A percentile compares a stretch with the other conserved stretches of the same genome.
phyloP scores from a whole-genome alignment of 2,888 invertebrate genomes.

The Entomobrya multifasciata region DNA sequence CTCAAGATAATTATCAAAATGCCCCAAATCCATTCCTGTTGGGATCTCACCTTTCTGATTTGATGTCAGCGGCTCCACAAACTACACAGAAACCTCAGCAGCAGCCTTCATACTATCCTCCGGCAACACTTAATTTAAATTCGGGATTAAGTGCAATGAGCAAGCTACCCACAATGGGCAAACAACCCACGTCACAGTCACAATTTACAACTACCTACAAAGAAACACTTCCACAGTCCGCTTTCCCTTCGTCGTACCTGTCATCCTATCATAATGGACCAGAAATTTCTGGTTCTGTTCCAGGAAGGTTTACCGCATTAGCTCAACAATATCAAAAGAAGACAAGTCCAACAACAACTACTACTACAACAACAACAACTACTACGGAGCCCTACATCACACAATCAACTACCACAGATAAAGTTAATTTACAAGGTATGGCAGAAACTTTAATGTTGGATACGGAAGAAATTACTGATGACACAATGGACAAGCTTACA shows the following conservation, averaged over 20 bases:
- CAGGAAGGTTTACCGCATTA: slow-evolving; percentile 48
- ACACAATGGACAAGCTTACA: slow-evolving; percentile 61
- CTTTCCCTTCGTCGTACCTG: not conserved
- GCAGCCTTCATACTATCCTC: slow-evolving; percentile 4
- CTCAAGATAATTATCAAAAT: not conserved
- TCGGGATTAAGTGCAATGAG: not conserved
- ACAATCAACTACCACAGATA: slow-evolving; percentile 57
- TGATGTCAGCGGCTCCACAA: not conserved
- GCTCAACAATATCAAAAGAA: slow-evolving; percentile 8
- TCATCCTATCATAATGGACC: slow-evolving; percentile 26
- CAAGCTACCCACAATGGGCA: slow-evolving; percentile 4
- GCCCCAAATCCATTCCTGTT: slow-evolving; percentile 13
- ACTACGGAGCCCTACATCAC: slow-evolving; percentile 28
- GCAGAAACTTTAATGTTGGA: slow-evolving; percentile 60
- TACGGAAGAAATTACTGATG: slow-evolving; percentile 68
- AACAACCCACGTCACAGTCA: no score
- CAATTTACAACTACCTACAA: slow-evolving; percentile 6
- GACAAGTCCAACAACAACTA: slow-evolving; percentile 2
- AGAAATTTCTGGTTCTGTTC: slow-evolving; percentile 64
- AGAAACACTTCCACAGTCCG: slow-evolving; percentile 26
- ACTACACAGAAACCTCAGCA: slow-evolving; percentile 23
- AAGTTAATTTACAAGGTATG: slow-evolving; percentile 58
- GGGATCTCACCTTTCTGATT: slow-evolving; percentile 3
- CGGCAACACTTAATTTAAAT: not conserved
- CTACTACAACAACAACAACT: slow-evolving; percentile 31